Conservation (phyloP, 2,888 invertebrate genomes). For the Ganaspis brasiliensis region DNA sequence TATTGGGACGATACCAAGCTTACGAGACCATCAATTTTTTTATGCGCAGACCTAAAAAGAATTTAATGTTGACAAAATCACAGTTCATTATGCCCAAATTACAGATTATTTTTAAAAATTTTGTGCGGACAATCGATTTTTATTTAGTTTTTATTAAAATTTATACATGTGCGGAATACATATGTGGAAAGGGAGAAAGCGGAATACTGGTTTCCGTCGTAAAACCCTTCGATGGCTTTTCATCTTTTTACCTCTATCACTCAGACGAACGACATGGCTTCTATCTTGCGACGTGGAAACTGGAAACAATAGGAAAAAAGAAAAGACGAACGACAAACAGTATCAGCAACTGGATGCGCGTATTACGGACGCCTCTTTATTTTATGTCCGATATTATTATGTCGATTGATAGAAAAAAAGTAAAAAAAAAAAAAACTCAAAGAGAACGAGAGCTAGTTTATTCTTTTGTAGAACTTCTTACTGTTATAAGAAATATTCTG, state of each 20-base stretch:
- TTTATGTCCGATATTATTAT: constrained; percentile 46
- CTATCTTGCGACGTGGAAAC: constrained; percentile 35
- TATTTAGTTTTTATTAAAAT: constrained; percentile 30
- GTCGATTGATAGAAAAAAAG: constrained; percentile 42
- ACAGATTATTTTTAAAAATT: no score
- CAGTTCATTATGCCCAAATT: no score
- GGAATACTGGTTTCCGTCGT: constrained; percentile 30
- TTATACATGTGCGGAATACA: constrained; percentile 4
- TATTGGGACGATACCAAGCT: no score
- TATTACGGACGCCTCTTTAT: constrained; percentile 39
- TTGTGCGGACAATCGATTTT: not conserved
- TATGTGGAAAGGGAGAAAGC: not conserved
- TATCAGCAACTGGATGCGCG: constrained; percentile 42
- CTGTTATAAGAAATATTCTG: constrained; percentile 37
- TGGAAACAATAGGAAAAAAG: constrained; percentile 19
- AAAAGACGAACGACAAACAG: constrained; percentile 29
- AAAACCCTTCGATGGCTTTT: constrained; percentile 34
- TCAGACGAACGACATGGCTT: constrained; percentile 28
- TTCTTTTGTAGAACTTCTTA: constrained; percentile 42
- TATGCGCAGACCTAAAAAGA: no score
- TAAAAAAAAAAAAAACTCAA: constrained; percentile 40
- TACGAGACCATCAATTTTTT: no score
- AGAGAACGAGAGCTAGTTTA: constrained; percentile 34
- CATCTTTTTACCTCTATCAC: constrained; percentile 40
- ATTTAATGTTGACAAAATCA: no score